These are phyloP conservation scores for Amphimallon solstitiale DNA, from an alignment of 2,888 invertebrate species.

Conservation along the genomic window DNA sequence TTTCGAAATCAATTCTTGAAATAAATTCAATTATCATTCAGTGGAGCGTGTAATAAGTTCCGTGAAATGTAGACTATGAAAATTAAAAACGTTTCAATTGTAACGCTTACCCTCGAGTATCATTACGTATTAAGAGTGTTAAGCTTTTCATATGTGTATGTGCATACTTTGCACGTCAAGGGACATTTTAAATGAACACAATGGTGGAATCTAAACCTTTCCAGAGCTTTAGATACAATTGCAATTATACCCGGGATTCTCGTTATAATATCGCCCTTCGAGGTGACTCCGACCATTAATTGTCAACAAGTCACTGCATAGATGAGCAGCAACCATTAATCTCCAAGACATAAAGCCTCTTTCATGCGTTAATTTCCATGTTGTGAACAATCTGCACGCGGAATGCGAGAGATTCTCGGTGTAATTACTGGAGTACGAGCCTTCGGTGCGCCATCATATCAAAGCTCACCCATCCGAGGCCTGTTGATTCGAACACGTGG, in stretches of 20 bases:
- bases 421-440: conserved; percentile 49
- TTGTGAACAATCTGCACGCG: conserved; percentile 55
- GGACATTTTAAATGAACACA: conserved; percentile 16
- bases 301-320: conserved; percentile 44
- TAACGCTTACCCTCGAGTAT: too few species aligned
- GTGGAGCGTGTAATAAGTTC: too few species aligned
- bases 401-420: conserved; percentile 54
- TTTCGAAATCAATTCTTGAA: too few species aligned
- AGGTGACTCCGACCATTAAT: conserved; percentile 41
- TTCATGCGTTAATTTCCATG: conserved; percentile 55
- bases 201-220: conserved; percentile 15
- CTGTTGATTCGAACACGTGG: conserved; percentile 38
- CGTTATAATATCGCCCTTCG: conserved; percentile 38
- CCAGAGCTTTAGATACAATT: conserved; percentile 3
- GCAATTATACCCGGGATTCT: conserved; percentile 37
- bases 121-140: too few species aligned
- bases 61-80: too few species aligned
- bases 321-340: conserved; percentile 48
- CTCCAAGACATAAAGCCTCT: conserved; percentile 50
- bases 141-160: not conserved
- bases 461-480: conserved; percentile 38
- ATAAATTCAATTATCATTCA: too few species aligned
- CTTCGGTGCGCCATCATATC: conserved; percentile 31
- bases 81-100: too few species aligned
- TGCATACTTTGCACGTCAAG: not conserved